Conservation (phyloP, 2,888 invertebrate genomes). For the Cinara cedri region DNA sequence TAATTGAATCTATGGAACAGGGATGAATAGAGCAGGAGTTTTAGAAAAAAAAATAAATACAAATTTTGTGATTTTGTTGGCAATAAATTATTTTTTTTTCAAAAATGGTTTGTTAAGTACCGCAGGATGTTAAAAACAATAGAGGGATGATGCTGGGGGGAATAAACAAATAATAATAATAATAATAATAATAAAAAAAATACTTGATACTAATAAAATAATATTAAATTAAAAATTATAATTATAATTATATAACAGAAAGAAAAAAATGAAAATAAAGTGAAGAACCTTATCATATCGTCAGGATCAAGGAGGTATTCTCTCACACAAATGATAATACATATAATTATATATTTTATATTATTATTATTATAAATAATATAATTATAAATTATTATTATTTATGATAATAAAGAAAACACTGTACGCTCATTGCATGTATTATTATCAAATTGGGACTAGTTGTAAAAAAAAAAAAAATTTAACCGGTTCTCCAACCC, state of each 20-base stretch:
- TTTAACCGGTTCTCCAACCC: conserved; percentile 36
- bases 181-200: too few species aligned
- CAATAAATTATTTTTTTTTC: neutral
- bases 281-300: too few species aligned
- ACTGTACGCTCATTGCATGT: too few species aligned
- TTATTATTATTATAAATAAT: conserved; percentile 42
- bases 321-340: too few species aligned
- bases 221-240: conserved; percentile 23
- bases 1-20: too few species aligned
- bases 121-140: neutral
- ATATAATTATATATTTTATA: conserved; percentile 8
- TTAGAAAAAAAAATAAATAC: too few species aligned
- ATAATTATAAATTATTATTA: conserved; percentile 44
- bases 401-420: too few species aligned
- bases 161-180: too few species aligned
- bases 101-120: conserved; percentile 28
- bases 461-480: conserved; percentile 12
- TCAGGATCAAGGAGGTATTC: too few species aligned
- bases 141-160: too few species aligned
- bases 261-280: too few species aligned
- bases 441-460: conserved; percentile 42
- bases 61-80: neutral
- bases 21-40: neutral
- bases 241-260: neutral
- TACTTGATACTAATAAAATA: neutral